Evolutionary conservation across 2,888 invertebrate genomes (phyloP), one percentile per base, ranked within the genome.

Genomic region (Epirrhoe alternata): DNA sequence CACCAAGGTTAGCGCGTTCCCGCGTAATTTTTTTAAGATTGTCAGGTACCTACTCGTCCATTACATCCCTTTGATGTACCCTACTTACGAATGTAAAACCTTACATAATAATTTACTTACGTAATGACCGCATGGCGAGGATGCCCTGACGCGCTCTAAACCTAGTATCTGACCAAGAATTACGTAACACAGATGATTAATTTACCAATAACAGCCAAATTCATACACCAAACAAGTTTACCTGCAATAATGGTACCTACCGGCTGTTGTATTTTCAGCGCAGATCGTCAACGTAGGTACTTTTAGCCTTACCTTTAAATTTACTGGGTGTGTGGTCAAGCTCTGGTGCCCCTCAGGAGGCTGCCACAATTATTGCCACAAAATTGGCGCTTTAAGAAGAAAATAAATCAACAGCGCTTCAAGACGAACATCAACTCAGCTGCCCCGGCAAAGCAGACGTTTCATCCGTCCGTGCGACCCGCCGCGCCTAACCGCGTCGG

Each of bases 51-150:
- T 10, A 12, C 12, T 35, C 38, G 6, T 24, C 3, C 24, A 51
- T 12, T 14, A 14, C 16, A 35, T 33, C 52, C 62, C 45, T 56
- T 53, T 42, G n/a, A 64, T 30, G 51, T 51, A 45, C 14, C 17
- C 14, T 12, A 1, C 16, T n/a, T 55, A 16, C 24, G 16, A 74
- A 79, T 54, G 47, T 61, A 62, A 61, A 53, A 49, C 59, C 67
- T 77, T 79, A 89, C 81, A 86, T 87, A 89, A 87, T 47, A 47
- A 47, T 86, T 85, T 83, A 73, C 86, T 89, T 89, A 88, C 87
- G 88, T 89, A 89, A 89, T 82, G 72, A 80, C 83, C 84, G 80
- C 87, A 82, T 86, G 86, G 82, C 79, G 68, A 78, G 74, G 74
- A 76, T 77, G 76, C 60, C 70, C 67, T 50, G 50, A 42, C 52